phyloP scores from a whole-genome alignment of 2,888 invertebrate genomes.

The Neoscelio sp. region DNA sequence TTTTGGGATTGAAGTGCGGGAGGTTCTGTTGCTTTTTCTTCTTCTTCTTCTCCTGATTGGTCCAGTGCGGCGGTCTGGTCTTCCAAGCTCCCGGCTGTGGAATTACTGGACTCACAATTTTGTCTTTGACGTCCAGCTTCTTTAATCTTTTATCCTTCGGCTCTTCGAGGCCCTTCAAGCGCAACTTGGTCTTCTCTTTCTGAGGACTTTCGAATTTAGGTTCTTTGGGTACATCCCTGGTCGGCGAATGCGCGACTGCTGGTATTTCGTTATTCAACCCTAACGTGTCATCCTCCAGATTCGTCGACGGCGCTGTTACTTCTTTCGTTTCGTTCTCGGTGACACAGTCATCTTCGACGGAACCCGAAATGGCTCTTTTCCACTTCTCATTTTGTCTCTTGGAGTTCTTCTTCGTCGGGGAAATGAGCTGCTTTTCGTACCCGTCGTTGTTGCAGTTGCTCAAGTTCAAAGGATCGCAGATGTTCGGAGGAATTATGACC shows the following conservation, averaged over 20 bases:
- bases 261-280: constrained; percentile 25
- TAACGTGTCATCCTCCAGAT: neutral
- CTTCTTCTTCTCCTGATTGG: constrained; percentile 82
- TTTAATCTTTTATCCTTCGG: constrained; percentile 83
- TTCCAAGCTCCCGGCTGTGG: constrained; percentile 96
- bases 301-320: constrained; percentile 70
- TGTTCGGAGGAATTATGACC: constrained; percentile 96
- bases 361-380: constrained; percentile 84
- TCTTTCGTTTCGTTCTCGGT: constrained; percentile 83
- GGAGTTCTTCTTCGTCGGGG: constrained; percentile 86
- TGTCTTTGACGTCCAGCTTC: constrained; percentile 91
- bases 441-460: constrained; percentile 89
- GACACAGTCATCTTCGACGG: constrained; percentile 82
- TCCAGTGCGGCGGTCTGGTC: constrained; percentile 84
- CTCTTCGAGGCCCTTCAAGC: constrained; percentile 79
- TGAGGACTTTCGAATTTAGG: constrained; percentile 68
- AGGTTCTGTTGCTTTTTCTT: constrained; percentile 79
- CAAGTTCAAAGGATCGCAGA: constrained; percentile 95
- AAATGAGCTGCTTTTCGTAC: constrained; percentile 91
- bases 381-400: constrained; percentile 87
- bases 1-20: constrained; percentile 89
- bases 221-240: constrained; percentile 63
- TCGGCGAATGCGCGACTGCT: constrained; percentile 48
- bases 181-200: constrained; percentile 75
- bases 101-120: constrained; percentile 96